These are phyloP conservation scores for Tetranychus truncatus DNA, from an alignment of 2,888 invertebrate genomes.

Conservation along the genomic window DNA sequence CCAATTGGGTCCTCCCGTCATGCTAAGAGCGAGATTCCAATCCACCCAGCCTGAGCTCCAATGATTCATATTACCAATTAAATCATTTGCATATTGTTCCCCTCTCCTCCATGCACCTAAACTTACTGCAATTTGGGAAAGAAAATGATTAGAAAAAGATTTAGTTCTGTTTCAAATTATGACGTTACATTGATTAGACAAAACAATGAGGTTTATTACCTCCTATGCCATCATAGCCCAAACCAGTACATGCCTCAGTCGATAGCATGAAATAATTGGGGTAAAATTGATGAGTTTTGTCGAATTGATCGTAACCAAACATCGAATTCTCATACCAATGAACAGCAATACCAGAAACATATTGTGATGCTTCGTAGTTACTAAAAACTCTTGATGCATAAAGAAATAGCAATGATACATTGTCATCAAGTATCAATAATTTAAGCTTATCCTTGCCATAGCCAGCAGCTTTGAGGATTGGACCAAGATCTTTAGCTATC, in stretches of 20 bases:
- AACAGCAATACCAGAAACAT: slow-evolving; percentile 53
- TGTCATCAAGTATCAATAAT: slow-evolving; percentile 50
- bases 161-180: too few species aligned
- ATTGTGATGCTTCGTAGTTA: slow-evolving; percentile 38
- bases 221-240: too few species aligned
- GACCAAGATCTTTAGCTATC: slow-evolving; percentile 53
- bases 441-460: slow-evolving; percentile 41
- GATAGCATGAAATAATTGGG: slow-evolving; percentile 53
- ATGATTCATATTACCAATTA: slow-evolving; percentile 51
- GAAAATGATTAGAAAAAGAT: background rate
- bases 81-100: slow-evolving; percentile 45
- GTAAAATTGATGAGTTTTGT: slow-evolving; percentile 40
- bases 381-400: slow-evolving; percentile 32
- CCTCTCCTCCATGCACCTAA: slow-evolving; percentile 52
- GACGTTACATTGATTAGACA: too few species aligned
- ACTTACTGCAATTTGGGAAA: slow-evolving; percentile 12
- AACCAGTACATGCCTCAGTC: slow-evolving; percentile 59
- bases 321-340: slow-evolving; percentile 54
- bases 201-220: too few species aligned
- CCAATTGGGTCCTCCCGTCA: slow-evolving; percentile 62
- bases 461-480: slow-evolving; percentile 42
- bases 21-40: slow-evolving; percentile 65
- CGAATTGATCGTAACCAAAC: background rate
- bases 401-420: slow-evolving; percentile 29
- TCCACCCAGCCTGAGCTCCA: slow-evolving; percentile 67